Evolutionary conservation across 2,888 invertebrate species (phyloP).

Genomic region (Meganola albula): DNA sequence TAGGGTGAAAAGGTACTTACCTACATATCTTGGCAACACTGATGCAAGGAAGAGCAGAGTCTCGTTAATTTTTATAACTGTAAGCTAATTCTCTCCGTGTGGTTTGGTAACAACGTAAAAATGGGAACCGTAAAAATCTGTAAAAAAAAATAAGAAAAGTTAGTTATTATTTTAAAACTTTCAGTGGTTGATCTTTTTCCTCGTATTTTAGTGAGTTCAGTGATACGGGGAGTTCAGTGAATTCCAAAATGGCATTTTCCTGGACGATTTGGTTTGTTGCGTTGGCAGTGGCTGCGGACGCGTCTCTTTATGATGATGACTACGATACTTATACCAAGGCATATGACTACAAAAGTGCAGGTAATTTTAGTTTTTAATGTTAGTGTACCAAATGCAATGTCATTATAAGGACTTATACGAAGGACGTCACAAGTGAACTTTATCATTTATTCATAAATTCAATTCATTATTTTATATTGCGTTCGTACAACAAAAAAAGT

Average conservation of each 20-base stretch:
- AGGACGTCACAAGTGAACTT: too few species aligned
- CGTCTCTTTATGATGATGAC: slow-evolving; percentile 65
- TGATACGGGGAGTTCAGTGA: slow-evolving; percentile 24
- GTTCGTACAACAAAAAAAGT: background rate
- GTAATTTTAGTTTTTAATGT: too few species aligned
- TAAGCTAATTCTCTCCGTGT: slow-evolving; percentile 17
- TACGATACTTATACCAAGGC: slow-evolving; percentile 64
- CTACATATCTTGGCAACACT: slow-evolving; percentile 4
- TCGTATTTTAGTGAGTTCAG: slow-evolving; percentile 23
- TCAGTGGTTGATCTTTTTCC: slow-evolving; percentile 4
- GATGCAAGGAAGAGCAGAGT: slow-evolving; percentile 3
- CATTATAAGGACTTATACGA: too few species aligned
- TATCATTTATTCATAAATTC: too few species aligned
- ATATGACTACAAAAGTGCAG: slow-evolving; percentile 62
- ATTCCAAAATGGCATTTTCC: slow-evolving; percentile 43
- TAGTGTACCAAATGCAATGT: too few species aligned
- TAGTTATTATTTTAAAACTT: slow-evolving; percentile 6
- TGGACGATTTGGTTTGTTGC: slow-evolving; percentile 47
- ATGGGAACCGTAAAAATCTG: slow-evolving; percentile 38
- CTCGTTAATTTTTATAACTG: slow-evolving; percentile 17
- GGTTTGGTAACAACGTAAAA: slow-evolving; percentile 18
- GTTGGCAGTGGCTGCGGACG: slow-evolving; percentile 44
- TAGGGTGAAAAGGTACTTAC: too few species aligned
- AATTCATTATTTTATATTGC: too few species aligned
- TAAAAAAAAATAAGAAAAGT: slow-evolving; percentile 6